Evolutionary conservation across 2,888 invertebrate genomes (phyloP).

Genomic region (Elysia crispata): DNA sequence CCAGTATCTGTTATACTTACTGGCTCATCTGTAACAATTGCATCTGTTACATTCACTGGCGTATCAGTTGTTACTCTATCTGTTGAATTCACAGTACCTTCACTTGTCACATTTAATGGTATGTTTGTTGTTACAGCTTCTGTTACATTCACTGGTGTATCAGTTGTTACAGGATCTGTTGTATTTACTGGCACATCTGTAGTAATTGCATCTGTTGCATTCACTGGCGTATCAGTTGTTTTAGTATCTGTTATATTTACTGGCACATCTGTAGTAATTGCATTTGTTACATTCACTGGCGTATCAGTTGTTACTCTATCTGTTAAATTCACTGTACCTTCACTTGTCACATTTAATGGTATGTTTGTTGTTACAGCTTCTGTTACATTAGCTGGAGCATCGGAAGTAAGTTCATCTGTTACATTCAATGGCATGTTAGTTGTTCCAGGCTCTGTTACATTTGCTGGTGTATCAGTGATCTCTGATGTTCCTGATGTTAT

Average conservation of each 20-base stretch:
- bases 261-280: neutral
- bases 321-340: neutral
- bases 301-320: neutral
- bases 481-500: no score
- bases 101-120: neutral
- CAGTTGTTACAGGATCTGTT: no score
- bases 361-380: neutral
- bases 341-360: neutral
- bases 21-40: no score
- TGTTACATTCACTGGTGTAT: no score
- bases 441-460: neutral
- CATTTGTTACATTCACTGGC: neutral
- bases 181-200: neutral
- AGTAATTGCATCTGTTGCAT: neutral
- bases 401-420: conserved; percentile 21
- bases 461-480: neutral
- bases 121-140: no score
- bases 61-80: neutral
- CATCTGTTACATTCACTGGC: no score
- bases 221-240: conserved; percentile 6
- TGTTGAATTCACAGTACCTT: neutral
- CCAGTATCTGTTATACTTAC: no score
- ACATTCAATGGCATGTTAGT: conserved; percentile 3
- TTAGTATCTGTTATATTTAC: no score
- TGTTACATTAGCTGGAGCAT: conserved; percentile 10